These are phyloP conservation scores for Amyelois transitella DNA, from an alignment of 1,140 invertebrate genomes.

Conservation along the genomic window DNA sequence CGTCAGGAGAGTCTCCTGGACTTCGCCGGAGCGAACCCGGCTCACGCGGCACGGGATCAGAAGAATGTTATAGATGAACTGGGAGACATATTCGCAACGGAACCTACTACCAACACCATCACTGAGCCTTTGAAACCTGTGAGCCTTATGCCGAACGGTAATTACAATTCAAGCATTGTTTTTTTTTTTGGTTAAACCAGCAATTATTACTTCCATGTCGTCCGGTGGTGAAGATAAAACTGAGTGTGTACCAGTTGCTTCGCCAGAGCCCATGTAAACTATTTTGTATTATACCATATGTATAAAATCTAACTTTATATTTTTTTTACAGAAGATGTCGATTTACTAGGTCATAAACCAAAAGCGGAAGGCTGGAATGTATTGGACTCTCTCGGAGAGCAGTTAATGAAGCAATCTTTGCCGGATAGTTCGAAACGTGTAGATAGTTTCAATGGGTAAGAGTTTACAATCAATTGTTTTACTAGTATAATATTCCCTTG, in stretches of 20 bases:
- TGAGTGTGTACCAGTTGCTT: no score
- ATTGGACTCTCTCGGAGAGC: slow-evolving; percentile 83
- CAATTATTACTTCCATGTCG: no score
- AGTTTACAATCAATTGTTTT: not conserved
- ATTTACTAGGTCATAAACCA: slow-evolving; percentile 38
- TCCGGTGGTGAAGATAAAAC: no score
- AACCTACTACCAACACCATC: slow-evolving; percentile 52
- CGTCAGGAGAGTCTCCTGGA: slow-evolving; percentile 42
- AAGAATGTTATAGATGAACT: slow-evolving; percentile 73
- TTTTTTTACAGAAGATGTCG: slow-evolving; percentile 37
- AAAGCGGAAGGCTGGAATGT: slow-evolving; percentile 81
- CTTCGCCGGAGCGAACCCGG: slow-evolving; percentile 40
- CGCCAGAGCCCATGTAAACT: no score
- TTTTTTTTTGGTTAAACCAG: no score
- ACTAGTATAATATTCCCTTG: not conserved
- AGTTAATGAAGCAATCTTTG: slow-evolving; percentile 82
- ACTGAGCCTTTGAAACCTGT: slow-evolving; percentile 66
- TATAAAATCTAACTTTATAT: not conserved
- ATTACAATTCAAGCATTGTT: slow-evolving; percentile 2
- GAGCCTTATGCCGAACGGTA: slow-evolving; percentile 52
- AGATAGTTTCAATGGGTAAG: slow-evolving; percentile 61
- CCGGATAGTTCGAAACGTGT: slow-evolving; percentile 63
- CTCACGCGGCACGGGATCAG: slow-evolving; percentile 23
- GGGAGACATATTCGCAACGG: slow-evolving; percentile 78
- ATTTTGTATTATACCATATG: no score